Evolutionary conservation across 2,113 vertebrate species (phyloP).

Genomic region (Corydoras maculifer): DNA sequence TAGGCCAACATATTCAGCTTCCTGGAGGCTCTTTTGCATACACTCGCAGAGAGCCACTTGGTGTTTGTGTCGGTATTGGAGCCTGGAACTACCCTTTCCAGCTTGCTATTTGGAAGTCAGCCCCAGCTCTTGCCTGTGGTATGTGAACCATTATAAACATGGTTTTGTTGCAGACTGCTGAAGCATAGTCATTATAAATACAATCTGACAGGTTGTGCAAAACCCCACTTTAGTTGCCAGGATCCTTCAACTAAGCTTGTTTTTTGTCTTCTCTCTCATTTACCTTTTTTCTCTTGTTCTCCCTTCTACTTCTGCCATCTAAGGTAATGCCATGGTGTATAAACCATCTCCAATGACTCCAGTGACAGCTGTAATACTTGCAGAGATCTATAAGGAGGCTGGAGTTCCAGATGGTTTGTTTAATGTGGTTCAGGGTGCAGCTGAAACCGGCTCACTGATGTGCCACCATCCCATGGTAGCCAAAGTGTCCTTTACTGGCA

Average conservation of each 20-base stretch:
- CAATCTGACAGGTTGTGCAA: neutral
- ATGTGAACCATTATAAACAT: slow-evolving; percentile 30
- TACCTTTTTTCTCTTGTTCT: neutral
- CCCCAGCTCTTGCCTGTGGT: slow-evolving; percentile 92
- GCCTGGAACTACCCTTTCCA: slow-evolving; percentile 94
- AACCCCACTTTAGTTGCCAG: neutral
- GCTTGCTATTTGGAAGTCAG: slow-evolving; percentile 82
- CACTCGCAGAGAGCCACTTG: slow-evolving; percentile 84
- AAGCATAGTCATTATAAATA: too few relatives aligned
- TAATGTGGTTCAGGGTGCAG: slow-evolving; percentile 89
- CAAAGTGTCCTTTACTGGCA: slow-evolving; percentile 95
- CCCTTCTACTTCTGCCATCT: neutral
- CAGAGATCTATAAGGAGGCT: slow-evolving; percentile 85
- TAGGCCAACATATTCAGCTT: slow-evolving; percentile 93
- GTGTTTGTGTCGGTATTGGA: slow-evolving; percentile 91
- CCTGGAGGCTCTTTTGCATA: slow-evolving; percentile 84
- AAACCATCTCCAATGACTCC: slow-evolving; percentile 94
- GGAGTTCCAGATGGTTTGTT: slow-evolving; percentile 86
- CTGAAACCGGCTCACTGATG: slow-evolving; percentile 79
- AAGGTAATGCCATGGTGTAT: slow-evolving; percentile 92
- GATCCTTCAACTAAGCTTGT: too few relatives aligned
- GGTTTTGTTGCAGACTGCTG: too few relatives aligned
- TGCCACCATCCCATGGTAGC: slow-evolving; percentile 84
- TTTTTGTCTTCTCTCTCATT: neutral
- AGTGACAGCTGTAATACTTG: slow-evolving; percentile 75